A percentile compares a stretch with the other conserved stretches of the same genome.
Conservation (phyloP, 2,797 vertebrate species). For the Coendou prehensilis region DNA sequence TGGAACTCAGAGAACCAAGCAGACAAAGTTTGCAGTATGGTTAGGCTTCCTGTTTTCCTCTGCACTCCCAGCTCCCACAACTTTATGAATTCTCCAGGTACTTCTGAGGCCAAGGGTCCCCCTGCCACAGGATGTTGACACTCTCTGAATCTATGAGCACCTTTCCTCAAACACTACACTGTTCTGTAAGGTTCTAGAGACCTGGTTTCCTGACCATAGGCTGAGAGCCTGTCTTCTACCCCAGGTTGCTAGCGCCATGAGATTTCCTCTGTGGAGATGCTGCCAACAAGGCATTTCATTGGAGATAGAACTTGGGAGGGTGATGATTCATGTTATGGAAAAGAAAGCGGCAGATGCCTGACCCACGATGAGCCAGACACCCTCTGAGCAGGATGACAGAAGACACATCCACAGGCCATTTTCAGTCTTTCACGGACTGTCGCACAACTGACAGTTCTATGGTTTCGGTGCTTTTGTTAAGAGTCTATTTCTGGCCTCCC, state of each 20-base stretch:
- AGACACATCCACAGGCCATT: conserved; percentile 14
- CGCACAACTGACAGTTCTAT: conserved; percentile 29
- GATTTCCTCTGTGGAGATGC: not conserved
- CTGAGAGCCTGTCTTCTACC: not conserved
- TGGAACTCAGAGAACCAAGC: conserved; percentile 65
- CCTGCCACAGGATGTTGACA: not conserved
- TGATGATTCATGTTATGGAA: not conserved
- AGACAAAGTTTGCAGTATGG: conserved; percentile 60
- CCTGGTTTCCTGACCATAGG: not conserved
- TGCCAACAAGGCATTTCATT: conserved; percentile 3
- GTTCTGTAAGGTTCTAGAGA: not conserved
- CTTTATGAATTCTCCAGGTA: not conserved
- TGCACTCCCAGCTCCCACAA: no score
- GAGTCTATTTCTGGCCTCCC: conserved; percentile 55
- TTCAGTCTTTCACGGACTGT: conserved; percentile 46
- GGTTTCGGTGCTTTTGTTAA: conserved; percentile 39
- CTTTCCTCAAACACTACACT: not conserved
- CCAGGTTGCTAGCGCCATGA: not conserved
- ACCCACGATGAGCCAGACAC: not conserved
- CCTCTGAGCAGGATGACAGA: not conserved
- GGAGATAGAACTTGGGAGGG: not conserved
- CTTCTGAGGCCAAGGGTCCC: not conserved
- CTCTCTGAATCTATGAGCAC: not conserved
- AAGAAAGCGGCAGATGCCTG: conserved; percentile 28
- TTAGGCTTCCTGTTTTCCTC: not conserved